Conservation (phyloP, 2,888 invertebrate species). For the Melipona beecheii region DNA sequence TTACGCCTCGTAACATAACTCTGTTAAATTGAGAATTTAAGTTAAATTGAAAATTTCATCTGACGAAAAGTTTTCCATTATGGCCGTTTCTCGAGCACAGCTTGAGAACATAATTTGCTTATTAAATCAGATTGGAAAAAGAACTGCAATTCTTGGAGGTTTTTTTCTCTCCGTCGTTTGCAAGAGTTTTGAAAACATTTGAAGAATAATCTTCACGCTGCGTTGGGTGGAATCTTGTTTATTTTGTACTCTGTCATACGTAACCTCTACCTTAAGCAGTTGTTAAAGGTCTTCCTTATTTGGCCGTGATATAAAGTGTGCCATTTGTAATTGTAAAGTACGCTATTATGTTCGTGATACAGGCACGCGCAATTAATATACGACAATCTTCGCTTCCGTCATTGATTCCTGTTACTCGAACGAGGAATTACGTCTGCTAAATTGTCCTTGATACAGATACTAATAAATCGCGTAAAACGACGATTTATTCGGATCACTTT, state of each 20-base stretch:
- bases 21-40: constrained; percentile 9
- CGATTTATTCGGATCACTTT: no score
- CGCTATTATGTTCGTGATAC: constrained; percentile 2
- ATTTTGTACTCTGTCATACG: neutral
- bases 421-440: neutral
- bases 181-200: neutral
- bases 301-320: constrained; percentile 26
- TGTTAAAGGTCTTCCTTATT: constrained; percentile 7
- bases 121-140: neutral
- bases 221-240: neutral
- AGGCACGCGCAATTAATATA: constrained; percentile 26
- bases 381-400: neutral
- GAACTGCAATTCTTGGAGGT: neutral
- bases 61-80: neutral
- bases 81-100: neutral
- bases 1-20: neutral
- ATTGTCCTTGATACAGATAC: no score
- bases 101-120: neutral
- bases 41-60: neutral
- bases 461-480: no score
- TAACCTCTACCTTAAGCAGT: neutral
- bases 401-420: neutral
- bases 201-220: neutral
- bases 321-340: constrained; percentile 20
- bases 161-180: neutral